Evolutionary conservation across 2,888 invertebrate genomes (phyloP).

Genomic region (Drosophila koepferae): DNA sequence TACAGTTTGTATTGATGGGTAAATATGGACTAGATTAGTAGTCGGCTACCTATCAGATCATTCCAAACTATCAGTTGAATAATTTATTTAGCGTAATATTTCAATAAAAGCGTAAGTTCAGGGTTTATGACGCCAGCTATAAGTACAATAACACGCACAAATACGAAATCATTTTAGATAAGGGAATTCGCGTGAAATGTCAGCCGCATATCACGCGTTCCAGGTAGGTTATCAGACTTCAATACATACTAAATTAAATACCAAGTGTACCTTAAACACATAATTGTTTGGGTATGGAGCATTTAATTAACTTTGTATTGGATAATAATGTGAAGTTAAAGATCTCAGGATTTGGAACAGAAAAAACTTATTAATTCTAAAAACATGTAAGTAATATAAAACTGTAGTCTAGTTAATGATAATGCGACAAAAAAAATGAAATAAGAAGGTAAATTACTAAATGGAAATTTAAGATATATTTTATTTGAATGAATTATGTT

Average conservation of each 20-base stretch:
- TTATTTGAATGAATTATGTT: no score
- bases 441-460: no score
- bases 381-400: neutral
- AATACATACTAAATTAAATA: neutral
- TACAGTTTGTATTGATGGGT: neutral
- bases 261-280: neutral
- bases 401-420: neutral
- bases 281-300: neutral
- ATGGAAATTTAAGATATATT: no score
- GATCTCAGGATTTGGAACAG: neutral
- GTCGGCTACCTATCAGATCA: neutral
- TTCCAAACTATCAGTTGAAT: no score
- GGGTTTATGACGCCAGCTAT: neutral
- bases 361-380: neutral
- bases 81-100: constrained; percentile 1
- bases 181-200: constrained; percentile 42
- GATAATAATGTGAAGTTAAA: neutral
- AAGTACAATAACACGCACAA: neutral
- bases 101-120: neutral
- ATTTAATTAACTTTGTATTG: neutral
- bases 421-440: no score
- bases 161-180: constrained; percentile 23
- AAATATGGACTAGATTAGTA: neutral
- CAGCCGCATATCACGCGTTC: constrained; percentile 30
- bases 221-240: constrained; percentile 14